phyloP scores from a whole-genome alignment of 2,888 invertebrate species.

The Nowickia ferox region DNA sequence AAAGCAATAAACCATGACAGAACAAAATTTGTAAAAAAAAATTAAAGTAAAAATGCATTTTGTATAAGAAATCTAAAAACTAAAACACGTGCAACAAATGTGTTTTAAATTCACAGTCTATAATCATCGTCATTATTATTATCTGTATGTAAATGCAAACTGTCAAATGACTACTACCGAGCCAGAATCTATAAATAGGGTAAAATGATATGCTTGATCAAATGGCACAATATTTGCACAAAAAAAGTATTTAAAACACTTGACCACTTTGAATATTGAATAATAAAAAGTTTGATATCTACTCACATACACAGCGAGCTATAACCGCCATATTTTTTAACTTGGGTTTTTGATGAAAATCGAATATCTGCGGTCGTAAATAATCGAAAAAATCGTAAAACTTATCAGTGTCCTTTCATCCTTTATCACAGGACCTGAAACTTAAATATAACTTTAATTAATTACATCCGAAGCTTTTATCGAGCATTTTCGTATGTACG shows the following conservation, averaged over 20 bases:
- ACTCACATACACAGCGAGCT: too few relatives aligned
- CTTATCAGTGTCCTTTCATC: slow-evolving; percentile 5
- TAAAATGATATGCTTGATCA: slow-evolving; percentile 58
- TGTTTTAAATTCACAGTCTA: slow-evolving; percentile 75
- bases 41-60: slow-evolving; percentile 16
- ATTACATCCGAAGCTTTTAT: too few relatives aligned
- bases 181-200: slow-evolving; percentile 63
- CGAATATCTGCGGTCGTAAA: too few relatives aligned
- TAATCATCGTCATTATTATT: slow-evolving; percentile 57
- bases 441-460: too few relatives aligned
- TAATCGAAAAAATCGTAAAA: not conserved
- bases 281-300: not conserved
- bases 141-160: slow-evolving; percentile 58
- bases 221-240: slow-evolving; percentile 26
- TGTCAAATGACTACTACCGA: slow-evolving; percentile 55
- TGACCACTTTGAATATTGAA: slow-evolving; percentile 35
- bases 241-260: slow-evolving; percentile 16
- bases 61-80: slow-evolving; percentile 36
- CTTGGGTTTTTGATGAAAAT: too few relatives aligned
- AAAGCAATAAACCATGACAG: slow-evolving; percentile 52
- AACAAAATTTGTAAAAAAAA: slow-evolving; percentile 15
- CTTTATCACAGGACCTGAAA: too few relatives aligned
- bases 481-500: too few relatives aligned
- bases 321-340: too few relatives aligned
- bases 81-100: slow-evolving; percentile 78